A percentile compares a stretch with the other conserved stretches of the same genome.
phyloP scores from a whole-genome alignment of 2,113 vertebrate species.

The Poeciliopsis prolifica region DNA sequence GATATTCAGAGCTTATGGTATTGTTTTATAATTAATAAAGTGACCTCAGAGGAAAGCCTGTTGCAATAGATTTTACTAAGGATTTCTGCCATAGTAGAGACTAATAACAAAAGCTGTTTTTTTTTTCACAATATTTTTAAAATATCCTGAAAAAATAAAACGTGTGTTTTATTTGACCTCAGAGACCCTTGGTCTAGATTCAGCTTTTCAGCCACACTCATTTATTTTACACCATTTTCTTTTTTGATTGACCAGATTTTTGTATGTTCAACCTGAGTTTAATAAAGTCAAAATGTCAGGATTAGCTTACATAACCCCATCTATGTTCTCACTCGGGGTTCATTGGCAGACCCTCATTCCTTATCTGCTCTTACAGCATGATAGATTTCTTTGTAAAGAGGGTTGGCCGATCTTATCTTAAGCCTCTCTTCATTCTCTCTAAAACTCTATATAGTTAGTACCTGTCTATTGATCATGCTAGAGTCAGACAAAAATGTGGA shows the following conservation, averaged over 20 bases:
- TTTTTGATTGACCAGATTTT: not conserved
- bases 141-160: not conserved
- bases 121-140: not conserved
- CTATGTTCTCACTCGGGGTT: not conserved
- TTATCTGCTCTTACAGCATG: conserved; percentile 3
- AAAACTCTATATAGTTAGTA: conserved; percentile 68
- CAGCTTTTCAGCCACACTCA: conserved; percentile 21
- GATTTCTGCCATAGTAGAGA: not conserved
- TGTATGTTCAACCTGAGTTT: not conserved
- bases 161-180: no score
- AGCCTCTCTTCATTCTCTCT: conserved; percentile 52
- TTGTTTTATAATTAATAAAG: not conserved
- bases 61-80: not conserved
- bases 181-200: not conserved
- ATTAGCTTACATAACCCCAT: conserved; percentile 5
- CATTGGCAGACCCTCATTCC: conserved; percentile 30
- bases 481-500: conserved; percentile 66
- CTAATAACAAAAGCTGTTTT: not conserved
- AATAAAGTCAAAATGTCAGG: conserved; percentile 17
- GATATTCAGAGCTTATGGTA: not conserved
- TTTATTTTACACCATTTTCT: conserved; percentile 8
- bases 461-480: conserved; percentile 76
- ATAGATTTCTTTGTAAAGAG: conserved; percentile 19
- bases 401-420: conserved; percentile 40
- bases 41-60: not conserved